Base-by-base conservation (phyloP, 2,797 vertebrate species). In the Cuniculus paca region DNA sequence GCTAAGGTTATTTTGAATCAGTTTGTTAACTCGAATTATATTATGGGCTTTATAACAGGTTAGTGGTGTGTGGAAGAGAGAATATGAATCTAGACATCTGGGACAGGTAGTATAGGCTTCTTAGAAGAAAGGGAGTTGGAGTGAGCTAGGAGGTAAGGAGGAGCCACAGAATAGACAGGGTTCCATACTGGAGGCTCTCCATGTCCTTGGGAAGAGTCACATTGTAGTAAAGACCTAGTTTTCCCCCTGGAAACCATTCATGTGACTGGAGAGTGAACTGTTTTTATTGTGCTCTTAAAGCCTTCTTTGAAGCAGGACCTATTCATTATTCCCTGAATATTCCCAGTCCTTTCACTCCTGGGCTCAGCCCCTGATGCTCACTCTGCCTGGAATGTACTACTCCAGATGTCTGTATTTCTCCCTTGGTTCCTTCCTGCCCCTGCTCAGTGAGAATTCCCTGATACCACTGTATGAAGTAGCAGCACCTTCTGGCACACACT, bases 51-150 rank as follows among this genome's bases (percentile, higher is more conserved):
- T 68, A 19, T 68, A 17, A 36, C 45, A 45, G 60, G 36, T 34
- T 87, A 26, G 36, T 60, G 42, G 78, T 90, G 26, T 81, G 77
- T 39, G 90, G 77, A 63, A 90, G 42, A 80, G 52, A 78, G 42
- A 80, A 22, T 78, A 2, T 45, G 52, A 50, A 65, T 82, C 79
- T 79, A 63, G 68, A 94, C 68, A 19, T 36, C 42, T 68, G 34
- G 61, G 42, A 34, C 39, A 84, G 31, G 79, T 88, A 80, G 63
- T 81, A 65, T 28, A 83, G 78, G 48, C n/a, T 95, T 96, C 75
- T 90, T 94, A 48, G 60, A 75, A 95, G 81, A 90, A 89, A 88
- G 65, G 45, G 63, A 58, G 48, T 58, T 96, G 77, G 54, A 87
- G 65, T 88, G 68, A 42, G 42, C 70, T 42, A 80, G 56, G 75